These are phyloP conservation scores for Silurus aristotelis DNA, from an alignment of 2,797 vertebrate genomes.

Conservation along the genomic window DNA sequence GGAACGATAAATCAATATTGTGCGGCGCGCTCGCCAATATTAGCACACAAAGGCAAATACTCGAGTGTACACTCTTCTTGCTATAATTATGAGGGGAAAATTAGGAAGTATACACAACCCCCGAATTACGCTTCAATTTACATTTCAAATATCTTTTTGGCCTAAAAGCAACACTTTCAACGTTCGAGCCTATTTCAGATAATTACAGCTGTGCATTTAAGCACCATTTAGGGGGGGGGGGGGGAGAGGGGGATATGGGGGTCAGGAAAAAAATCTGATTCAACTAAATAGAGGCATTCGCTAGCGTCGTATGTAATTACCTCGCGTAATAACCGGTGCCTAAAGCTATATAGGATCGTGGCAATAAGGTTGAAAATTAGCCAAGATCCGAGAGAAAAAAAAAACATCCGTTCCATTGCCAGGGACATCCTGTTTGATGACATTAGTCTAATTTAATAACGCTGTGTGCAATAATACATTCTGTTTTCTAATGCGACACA, in stretches of 20 bases:
- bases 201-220: slow-evolving; percentile 51
- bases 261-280: slow-evolving; percentile 30
- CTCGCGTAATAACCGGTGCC: slow-evolving; percentile 43
- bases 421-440: slow-evolving; percentile 2
- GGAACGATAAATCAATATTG: slow-evolving; percentile 1
- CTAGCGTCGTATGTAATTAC: slow-evolving; percentile 52
- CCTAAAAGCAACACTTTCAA: slow-evolving; percentile 50
- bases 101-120: slow-evolving; percentile 30
- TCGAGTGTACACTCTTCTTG: slow-evolving; percentile 40
- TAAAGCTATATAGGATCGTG: slow-evolving; percentile 35
- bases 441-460: slow-evolving; percentile 17
- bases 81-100: slow-evolving; percentile 40
- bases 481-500: neutral
- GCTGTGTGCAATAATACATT: neutral
- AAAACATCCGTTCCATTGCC: neutral
- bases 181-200: slow-evolving; percentile 47
- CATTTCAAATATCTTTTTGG: slow-evolving; percentile 47
- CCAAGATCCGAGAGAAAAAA: neutral
- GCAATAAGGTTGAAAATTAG: slow-evolving; percentile 22
- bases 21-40: slow-evolving; percentile 33
- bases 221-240: slow-evolving; percentile 25
- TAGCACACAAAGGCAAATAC: slow-evolving; percentile 28
- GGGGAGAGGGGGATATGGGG: no score
- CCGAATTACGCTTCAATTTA: slow-evolving; percentile 48
- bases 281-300: slow-evolving; percentile 47